Evolutionary conservation across 2,888 invertebrate species (phyloP).

Genomic region (Strigamia transsilvanica): DNA sequence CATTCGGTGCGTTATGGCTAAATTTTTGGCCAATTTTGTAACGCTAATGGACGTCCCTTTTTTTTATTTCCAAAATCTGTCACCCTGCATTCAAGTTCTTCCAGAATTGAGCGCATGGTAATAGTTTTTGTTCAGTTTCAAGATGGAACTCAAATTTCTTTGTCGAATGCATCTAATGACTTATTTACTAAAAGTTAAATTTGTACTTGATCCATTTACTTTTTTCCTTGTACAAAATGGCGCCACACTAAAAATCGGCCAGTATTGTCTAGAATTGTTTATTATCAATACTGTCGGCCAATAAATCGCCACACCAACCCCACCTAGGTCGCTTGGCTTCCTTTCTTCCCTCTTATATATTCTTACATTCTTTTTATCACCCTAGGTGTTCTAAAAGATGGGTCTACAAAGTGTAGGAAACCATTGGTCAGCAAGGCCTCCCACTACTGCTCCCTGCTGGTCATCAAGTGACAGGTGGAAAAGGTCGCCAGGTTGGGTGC

Average conservation of each 20-base stretch:
- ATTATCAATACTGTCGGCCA: constrained; percentile 6
- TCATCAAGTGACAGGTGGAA: constrained; percentile 43
- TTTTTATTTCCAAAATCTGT: too few species aligned
- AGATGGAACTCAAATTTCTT: too few species aligned
- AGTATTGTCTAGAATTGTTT: not conserved
- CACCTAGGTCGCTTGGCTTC: not conserved
- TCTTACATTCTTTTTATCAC: constrained; percentile 48
- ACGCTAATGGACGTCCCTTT: too few species aligned
- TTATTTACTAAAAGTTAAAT: too few species aligned
- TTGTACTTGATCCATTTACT: not conserved
- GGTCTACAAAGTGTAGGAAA: constrained; percentile 6
- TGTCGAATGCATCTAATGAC: too few species aligned
- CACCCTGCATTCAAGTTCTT: too few species aligned
- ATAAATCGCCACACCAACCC: constrained; percentile 6
- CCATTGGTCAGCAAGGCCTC: constrained; percentile 41
- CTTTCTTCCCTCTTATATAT: constrained; percentile 27
- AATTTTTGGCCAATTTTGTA: too few species aligned
- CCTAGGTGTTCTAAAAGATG: constrained; percentile 45
- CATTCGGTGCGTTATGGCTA: too few species aligned
- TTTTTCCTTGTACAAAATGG: not conserved
- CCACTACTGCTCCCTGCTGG: constrained; percentile 39
- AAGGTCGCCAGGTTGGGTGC: constrained; percentile 45
- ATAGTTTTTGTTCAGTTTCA: too few species aligned
- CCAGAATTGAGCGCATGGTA: too few species aligned
- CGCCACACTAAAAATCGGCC: not conserved